Evolutionary conservation across 2,113 vertebrate species (phyloP).

Genomic region (Oxyura jamaicensis): DNA sequence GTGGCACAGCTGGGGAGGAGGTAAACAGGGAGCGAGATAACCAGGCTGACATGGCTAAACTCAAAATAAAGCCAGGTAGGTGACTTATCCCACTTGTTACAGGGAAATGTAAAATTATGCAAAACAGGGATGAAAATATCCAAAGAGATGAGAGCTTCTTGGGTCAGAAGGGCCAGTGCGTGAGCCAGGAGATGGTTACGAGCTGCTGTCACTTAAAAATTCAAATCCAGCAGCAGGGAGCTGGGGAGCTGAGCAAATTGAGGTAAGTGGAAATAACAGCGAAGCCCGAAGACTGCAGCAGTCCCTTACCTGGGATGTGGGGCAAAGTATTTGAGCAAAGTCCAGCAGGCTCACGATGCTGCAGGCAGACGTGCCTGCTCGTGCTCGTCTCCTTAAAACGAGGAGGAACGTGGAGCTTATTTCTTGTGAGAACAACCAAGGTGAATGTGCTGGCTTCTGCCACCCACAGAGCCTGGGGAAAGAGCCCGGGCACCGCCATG

Average conservation of each 20-base stretch:
- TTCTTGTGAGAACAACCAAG: neutral
- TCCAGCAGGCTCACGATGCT: neutral
- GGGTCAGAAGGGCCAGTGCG: neutral
- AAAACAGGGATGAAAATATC: neutral
- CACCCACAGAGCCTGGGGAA: neutral
- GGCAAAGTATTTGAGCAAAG: neutral
- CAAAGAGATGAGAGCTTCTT: neutral
- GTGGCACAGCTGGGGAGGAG: constrained; percentile 6
- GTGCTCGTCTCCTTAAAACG: neutral
- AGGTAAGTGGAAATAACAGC: neutral
- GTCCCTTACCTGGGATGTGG: fast-evolving
- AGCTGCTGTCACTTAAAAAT: neutral
- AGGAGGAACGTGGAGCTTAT: neutral
- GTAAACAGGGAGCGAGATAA: neutral
- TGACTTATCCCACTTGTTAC: neutral
- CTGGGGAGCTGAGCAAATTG: neutral
- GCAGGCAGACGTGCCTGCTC: neutral
- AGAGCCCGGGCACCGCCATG: fast-evolving
- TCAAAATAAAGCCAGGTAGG: constrained; percentile 24
- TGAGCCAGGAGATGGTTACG: neutral
- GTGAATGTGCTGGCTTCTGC: neutral
- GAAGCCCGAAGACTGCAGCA: fast-evolving
- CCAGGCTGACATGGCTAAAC: neutral
- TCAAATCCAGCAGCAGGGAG: neutral
- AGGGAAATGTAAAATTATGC: neutral